Base-by-base conservation (phyloP, 2,113 vertebrate species). In the Ibidorhyncha struthersii region DNA sequence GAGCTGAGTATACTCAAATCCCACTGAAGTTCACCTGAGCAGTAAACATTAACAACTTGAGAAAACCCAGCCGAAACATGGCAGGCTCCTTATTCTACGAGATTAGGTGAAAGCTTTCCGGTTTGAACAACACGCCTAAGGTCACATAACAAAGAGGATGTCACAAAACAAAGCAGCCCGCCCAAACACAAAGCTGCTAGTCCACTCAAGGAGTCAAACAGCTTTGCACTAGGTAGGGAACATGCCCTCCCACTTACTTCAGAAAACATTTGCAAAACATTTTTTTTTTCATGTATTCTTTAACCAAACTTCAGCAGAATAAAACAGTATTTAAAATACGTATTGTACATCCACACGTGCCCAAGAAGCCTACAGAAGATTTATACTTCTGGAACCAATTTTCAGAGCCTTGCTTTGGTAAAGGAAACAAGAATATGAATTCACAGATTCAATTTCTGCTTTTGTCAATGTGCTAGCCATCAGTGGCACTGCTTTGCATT, bases 401-500 rank as follows among this genome's bases (percentile, higher is more conserved):
- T 95, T 49, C 59, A 94, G 50, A 74, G 63, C 18, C 40, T 85
- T 66, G 38, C 27, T 49, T 61, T 23, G 53, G 25, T 43, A 72
- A 92, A 86, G 43, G 50, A 71, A 89, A 52, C 25, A 74, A 32
- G 55, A 80, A 63, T 17, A 30, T 8, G 26, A 93, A 89, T 45
- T 71, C 79, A 43, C 15, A 83, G 55, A 69, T 82, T 62, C 43
- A 72, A 25, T 89, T 96, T 93, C 76, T 86, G 41, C 52, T 84
- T 88, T 83, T 92, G 45, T 90, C 69, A 86, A 21, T 6, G 25
- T 20, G 50, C 78, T 71, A 32, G 1, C 49, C 93, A 87, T 55
- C 78, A 89, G 58, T 67, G 92, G 52, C 62, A 53, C 38, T 96
- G n/a, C 50, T 96, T 77, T 95, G 73, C 76, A 87, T 97, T 93